phyloP scores from a whole-genome alignment of 2,888 invertebrate genomes.

The Cheilosia soror region DNA sequence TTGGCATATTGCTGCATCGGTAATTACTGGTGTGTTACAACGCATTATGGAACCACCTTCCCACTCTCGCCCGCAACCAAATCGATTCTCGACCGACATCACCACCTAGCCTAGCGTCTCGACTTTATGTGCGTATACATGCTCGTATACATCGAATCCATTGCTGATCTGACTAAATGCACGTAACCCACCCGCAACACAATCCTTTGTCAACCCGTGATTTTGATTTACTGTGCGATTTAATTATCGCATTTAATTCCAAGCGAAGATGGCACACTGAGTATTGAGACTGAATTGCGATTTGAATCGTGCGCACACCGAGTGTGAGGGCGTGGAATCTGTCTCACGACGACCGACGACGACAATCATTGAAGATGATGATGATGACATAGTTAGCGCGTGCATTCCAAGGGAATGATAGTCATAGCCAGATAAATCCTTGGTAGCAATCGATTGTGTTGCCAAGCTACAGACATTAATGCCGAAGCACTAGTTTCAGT shows the following conservation, averaged over 20 bases:
- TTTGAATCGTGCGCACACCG: conserved; percentile 39
- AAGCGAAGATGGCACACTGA: conserved; percentile 49
- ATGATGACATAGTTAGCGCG: conserved; percentile 51
- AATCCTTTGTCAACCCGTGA: conserved; percentile 58
- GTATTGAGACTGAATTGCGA: conserved; percentile 24
- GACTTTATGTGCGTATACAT: not conserved
- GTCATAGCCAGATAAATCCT: conserved; percentile 62
- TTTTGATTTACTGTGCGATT: conserved; percentile 54
- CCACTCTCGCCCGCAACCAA: not conserved
- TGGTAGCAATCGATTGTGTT: conserved; percentile 62
- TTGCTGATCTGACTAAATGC: conserved; percentile 30
- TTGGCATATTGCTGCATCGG: conserved; percentile 44
- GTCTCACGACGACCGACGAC: conserved; percentile 45
- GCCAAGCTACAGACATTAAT: conserved; percentile 47
- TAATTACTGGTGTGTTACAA: conserved; percentile 46
- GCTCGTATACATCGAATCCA: conserved; percentile 20
- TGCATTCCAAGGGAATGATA: conserved; percentile 68
- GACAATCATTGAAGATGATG: conserved; percentile 17
- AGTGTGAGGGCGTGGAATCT: conserved; percentile 60
- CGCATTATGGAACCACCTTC: conserved; percentile 33
- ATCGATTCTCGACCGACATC: not conserved
- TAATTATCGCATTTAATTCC: conserved; percentile 55
- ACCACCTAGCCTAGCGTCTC: not conserved
- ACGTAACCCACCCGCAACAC: conserved; percentile 33
- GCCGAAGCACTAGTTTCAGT: not conserved